These are phyloP conservation scores for Hesperophylax magnus DNA, from an alignment of 1,140 invertebrate genomes.

Conservation along the genomic window DNA sequence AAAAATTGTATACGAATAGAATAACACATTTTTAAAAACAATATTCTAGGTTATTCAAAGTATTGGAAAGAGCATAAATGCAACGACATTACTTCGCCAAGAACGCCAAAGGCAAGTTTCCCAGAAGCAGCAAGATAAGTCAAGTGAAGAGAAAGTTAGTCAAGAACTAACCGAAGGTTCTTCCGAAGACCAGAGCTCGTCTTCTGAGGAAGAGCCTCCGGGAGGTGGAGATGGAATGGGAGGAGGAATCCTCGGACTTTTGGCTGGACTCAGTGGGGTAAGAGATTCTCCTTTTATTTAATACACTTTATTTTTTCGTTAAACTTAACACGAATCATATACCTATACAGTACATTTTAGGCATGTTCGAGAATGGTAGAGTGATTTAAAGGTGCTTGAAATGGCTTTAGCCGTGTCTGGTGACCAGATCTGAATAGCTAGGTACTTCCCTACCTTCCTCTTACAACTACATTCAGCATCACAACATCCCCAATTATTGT, in stretches of 20 bases:
- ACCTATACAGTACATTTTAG: too few species aligned
- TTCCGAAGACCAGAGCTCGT: slow-evolving; percentile 19
- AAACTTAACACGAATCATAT: too few species aligned
- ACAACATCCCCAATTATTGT: too few species aligned
- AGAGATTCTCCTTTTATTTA: slow-evolving; percentile 42
- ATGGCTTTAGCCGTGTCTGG: too few species aligned
- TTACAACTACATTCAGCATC: too few species aligned
- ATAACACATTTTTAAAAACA: too few species aligned
- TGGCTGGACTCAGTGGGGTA: slow-evolving; percentile 68
- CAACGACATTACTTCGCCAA: not conserved
- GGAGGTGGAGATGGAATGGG: slow-evolving; percentile 55
- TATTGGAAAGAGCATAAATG: slow-evolving; percentile 21
- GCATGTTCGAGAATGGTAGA: too few species aligned
- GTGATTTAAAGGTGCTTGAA: too few species aligned
- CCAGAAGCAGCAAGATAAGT: not conserved
- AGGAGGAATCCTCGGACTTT: slow-evolving; percentile 63
- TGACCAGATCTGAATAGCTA: too few species aligned
- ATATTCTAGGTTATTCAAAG: slow-evolving; percentile 1
- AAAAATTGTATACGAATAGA: too few species aligned
- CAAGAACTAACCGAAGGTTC: not conserved
- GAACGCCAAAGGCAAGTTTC: not conserved
- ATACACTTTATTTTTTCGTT: not conserved
- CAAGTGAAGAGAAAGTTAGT: not conserved
- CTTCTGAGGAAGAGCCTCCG: slow-evolving; percentile 53
- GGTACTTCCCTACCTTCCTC: too few species aligned